Conservation (phyloP, 2,113 vertebrate species). For the Pan troglodytes region DNA sequence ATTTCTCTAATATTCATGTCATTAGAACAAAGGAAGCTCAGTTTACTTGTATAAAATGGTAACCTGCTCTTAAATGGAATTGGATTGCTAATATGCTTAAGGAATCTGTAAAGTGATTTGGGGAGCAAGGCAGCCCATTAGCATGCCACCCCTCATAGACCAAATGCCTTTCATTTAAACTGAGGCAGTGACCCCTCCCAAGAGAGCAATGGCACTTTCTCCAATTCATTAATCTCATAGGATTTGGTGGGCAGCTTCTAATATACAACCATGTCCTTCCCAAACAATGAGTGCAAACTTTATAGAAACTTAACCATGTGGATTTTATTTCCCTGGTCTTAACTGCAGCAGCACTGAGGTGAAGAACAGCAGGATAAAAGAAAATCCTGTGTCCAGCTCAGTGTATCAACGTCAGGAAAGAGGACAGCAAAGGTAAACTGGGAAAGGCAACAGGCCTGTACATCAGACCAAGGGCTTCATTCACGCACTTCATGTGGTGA, state of each 20-base stretch:
- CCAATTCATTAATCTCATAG: background rate
- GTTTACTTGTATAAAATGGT: background rate
- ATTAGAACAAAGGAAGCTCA: background rate
- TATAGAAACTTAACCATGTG: background rate
- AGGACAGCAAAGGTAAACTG: background rate
- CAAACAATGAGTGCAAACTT: background rate
- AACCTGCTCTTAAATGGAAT: background rate
- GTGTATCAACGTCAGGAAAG: background rate
- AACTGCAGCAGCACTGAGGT: background rate
- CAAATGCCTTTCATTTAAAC: background rate
- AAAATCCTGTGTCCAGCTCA: background rate
- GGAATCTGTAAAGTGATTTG: background rate
- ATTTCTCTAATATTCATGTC: background rate
- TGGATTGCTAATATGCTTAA: background rate
- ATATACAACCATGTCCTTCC: background rate
- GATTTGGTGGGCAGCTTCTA: background rate
- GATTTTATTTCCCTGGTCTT: constrained; percentile 5
- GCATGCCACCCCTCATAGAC: background rate
- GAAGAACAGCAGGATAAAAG: background rate
- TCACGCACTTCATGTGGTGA: background rate
- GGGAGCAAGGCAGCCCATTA: background rate
- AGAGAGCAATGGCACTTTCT: background rate
- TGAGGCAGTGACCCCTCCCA: background rate
- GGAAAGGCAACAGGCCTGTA: background rate
- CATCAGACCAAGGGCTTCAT: background rate